Evolutionary conservation across 2,113 vertebrate species (phyloP), one percentile per base, ranked within the genome.

Genomic region (Alligator mississippiensis): DNA sequence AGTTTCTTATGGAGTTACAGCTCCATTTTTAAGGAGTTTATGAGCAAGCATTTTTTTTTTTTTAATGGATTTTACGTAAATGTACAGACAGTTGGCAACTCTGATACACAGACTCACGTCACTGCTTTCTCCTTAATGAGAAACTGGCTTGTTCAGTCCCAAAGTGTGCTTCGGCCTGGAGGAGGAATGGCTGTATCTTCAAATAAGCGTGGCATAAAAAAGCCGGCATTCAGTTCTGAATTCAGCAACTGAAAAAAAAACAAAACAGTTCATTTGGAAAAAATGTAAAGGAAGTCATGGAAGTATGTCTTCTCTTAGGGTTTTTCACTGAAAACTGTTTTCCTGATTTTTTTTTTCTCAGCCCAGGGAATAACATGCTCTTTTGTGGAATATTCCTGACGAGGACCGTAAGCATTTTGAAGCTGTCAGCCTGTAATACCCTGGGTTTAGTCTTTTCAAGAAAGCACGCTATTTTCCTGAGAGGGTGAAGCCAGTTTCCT

Each of bases 381-480:
- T 93, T 96, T 95, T 93, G 94, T 94, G 86, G 89, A 84, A 0
- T 3, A 84, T 93, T 95, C 91, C 95, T 95, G 72, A 0, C 84
- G 96, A 94, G 95, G 95, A 92, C 91, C 88, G 91, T 80, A 94
- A 90, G 95, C 96, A 93, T 96, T 96, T 58, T 85, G 88, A 92
- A 87, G 95, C 95, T 95, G 96, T 94, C 95, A 96, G 90, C 54
- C 93, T 97, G 61, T 97, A 97, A 96, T 94, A 92, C 91, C 91
- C 95, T 12, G 92, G 87, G 47, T 94, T 96, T 93, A 93, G 88
- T 88, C 91, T 95, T 95, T 93, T 93, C 0, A 3, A 96, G 95
- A 94, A 93, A 92, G 93, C 91, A 77, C 77, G 47, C 87, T 89
- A 80, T 85, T 97, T 96, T 96, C 95, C 95, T 94, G 34, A 34